Evolutionary conservation across 92 coral and sea anemone genomes (phyloP), one percentile per base, ranked within the genome.

Genomic region (Plumapathes pennacea): DNA sequence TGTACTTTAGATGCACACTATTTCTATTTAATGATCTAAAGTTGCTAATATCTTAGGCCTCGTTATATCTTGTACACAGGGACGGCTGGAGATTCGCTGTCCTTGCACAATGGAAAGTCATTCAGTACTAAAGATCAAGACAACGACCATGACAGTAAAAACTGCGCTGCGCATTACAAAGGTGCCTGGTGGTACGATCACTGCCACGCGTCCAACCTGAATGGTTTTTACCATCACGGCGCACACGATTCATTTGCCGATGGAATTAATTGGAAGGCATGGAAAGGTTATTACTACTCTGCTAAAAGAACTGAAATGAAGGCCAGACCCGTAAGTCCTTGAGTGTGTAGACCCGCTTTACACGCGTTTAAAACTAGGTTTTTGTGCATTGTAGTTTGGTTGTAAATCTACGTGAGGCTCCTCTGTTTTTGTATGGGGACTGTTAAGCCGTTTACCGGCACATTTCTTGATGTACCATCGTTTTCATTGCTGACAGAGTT

Each of bases 121-220:
- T 74, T 74, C 18, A 74, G 73, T 9, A 74, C 81, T 10, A 57
- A 42, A 12, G 81, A 74, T 67, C 38, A 47, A 33, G 81, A 74
- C 38, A 57, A 74, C 22, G 81, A 74, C 67, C 46, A 22, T 20
- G 64, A 73, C 11, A 20, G 32, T 1, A 74, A 74, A 42, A 74
- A 74, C 47, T 74, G 81, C 24, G 81, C 81, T 2, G 31, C 29
- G 52, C 64, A 64, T 60, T 74, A 74, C 67, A 64, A 56, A 18
- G 81, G 81, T 8, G 81, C 81, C 7, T 74, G 81, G 81, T 74
- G 81, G 81, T 74, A 64, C 32, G 64, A n/a, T n/a, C n/a, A n/a
- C 1, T 74, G 81, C 45, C 67, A 62, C 14, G 58, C 50, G 2
- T 74, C 81, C 36, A 74, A 74, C 31, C 67, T 74, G 44, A 74